These are phyloP conservation scores for Metopolophium dirhodum DNA, from an alignment of 1,140 invertebrate genomes.

Conservation along the genomic window DNA sequence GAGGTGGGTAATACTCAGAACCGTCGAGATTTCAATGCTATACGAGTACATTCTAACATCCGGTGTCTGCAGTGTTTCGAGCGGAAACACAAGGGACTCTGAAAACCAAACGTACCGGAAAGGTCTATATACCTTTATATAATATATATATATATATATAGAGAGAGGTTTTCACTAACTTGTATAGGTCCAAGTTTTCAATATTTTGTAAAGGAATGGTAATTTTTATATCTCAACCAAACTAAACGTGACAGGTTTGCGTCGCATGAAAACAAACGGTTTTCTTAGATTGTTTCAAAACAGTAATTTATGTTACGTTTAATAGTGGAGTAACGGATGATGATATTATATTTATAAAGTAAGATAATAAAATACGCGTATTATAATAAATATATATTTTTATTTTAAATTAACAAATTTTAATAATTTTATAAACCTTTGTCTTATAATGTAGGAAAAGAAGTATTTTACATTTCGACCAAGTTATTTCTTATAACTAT, in stretches of 20 bases:
- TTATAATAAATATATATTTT: neutral
- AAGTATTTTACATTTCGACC: too few relatives aligned
- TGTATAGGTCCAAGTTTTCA: neutral
- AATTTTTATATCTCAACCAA: neutral
- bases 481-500: too few relatives aligned
- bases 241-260: neutral
- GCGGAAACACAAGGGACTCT: conserved; percentile 6
- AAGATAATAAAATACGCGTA: neutral
- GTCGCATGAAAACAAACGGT: neutral
- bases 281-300: neutral
- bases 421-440: too few relatives aligned
- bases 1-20: neutral
- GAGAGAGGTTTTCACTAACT: neutral
- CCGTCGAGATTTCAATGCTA: neutral
- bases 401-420: neutral
- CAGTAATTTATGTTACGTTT: neutral
- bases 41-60: neutral
- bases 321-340: neutral
- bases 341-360: neutral
- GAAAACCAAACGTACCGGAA: conserved; percentile 4
- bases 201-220: conserved; percentile 7
- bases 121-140: neutral
- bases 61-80: neutral
- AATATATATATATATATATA: neutral
- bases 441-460: too few relatives aligned